Conservation (phyloP, 2,113 vertebrate species). For the Hassar affinis region DNA sequence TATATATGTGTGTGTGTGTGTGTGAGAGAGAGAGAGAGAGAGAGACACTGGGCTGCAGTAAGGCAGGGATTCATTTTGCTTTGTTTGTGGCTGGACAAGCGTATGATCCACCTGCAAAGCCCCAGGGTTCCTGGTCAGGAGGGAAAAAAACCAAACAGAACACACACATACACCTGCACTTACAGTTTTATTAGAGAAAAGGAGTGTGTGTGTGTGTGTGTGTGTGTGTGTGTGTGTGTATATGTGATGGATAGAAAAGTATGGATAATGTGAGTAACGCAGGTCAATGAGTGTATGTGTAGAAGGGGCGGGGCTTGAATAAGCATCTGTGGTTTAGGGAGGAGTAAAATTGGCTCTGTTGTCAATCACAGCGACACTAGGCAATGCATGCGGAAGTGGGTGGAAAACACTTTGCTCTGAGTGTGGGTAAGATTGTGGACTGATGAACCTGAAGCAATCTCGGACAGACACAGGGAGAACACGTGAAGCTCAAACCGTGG, state of each 20-base stretch:
- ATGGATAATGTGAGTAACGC: not conserved
- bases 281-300: not conserved
- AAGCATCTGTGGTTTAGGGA: not conserved
- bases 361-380: not conserved
- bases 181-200: constrained; percentile 13
- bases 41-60: constrained; percentile 10
- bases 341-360: not conserved
- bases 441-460: not conserved
- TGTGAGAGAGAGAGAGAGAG: too few relatives aligned
- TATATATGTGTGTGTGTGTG: too few relatives aligned
- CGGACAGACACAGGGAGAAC: not conserved
- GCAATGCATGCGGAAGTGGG: not conserved
- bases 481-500: not conserved
- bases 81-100: constrained; percentile 24
- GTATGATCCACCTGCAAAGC: constrained; percentile 32
- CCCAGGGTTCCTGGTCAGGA: constrained; percentile 20
- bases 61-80: constrained; percentile 21
- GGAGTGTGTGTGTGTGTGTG: too few relatives aligned
- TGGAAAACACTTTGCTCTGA: not conserved
- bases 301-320: not conserved
- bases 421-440: not conserved
- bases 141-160: not conserved
- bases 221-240: too few relatives aligned
- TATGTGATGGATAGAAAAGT: not conserved
- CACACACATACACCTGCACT: constrained; percentile 25